Percentiles rank a stretch among this genome's conserved stretches.
Conservation (phyloP, 2,888 invertebrate species). For the Tribolium freemani region DNA sequence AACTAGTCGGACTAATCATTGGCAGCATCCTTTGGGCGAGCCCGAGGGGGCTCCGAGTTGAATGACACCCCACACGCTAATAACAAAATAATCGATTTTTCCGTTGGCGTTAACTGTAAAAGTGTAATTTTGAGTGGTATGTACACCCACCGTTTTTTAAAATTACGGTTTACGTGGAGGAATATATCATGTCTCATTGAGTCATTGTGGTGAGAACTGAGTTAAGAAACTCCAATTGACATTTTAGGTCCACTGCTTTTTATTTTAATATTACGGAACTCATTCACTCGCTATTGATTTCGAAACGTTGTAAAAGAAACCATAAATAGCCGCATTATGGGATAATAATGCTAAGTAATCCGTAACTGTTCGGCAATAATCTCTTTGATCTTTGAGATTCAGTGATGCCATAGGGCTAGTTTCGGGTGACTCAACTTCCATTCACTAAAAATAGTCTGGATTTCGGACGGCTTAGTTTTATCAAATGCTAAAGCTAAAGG, state of each 20-base stretch:
- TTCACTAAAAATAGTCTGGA: too few species aligned
- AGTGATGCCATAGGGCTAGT: too few species aligned
- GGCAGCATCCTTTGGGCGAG: slow-evolving; percentile 10
- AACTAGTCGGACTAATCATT: slow-evolving; percentile 12
- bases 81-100: slow-evolving; percentile 1
- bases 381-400: too few species aligned
- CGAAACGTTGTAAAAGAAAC: background rate
- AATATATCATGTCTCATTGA: background rate
- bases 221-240: background rate
- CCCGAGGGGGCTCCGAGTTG: slow-evolving; percentile 6
- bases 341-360: background rate
- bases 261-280: background rate
- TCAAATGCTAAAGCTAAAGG: too few species aligned
- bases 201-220: background rate
- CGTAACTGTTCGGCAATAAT: too few species aligned
- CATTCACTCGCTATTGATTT: background rate
- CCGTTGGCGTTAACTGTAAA: background rate
- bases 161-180: background rate
- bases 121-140: background rate
- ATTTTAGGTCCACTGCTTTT: background rate
- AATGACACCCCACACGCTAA: slow-evolving; percentile 16
- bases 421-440: too few species aligned
- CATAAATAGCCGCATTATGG: background rate
- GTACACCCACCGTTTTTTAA: slow-evolving; percentile 10
- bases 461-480: too few species aligned